Evolutionary conservation across 1,140 invertebrate species (phyloP), one percentile per base, ranked within the genome.

Genomic region (Diorhabda carinulata): DNA sequence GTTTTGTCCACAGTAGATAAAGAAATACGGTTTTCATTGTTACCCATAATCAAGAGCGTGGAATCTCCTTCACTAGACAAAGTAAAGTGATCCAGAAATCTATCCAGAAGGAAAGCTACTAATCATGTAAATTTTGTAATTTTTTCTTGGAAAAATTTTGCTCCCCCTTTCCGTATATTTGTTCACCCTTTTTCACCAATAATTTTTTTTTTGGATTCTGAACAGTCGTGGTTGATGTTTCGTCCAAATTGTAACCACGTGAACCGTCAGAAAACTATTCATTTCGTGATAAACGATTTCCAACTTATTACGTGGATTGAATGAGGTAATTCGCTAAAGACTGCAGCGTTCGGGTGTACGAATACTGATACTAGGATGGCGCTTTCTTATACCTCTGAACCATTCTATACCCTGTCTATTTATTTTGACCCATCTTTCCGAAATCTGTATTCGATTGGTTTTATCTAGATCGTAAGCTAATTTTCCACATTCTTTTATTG

Each of bases 171-270:
- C 77, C 80, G 41, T 80, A 85, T 78, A 77, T 85, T 79, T 63
- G 78, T 79, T 56, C 69, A 59, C 43, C 83, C 82, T 76, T 74
- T 79, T 64, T 68, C 72, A 56, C 82, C 78, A 42, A 86, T 72
- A 44, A 84, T 76, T 63, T 77, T 80, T 40, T 52, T 52, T 52
- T 69, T 44, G n/a, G 80, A 77, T 69, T 61, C 10, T 69, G 68
- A 5, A 85, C 83, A 7, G 82, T 84, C 47, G 80, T 80, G 45
- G 83, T 70, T 40, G 82, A 83, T 4, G 81, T 84, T 73, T 85
- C 84, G 75, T 85, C 83, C 43, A 64, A 43, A 56, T 64, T 64
- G 9, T 43, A 47, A 60, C 64, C 52, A 2, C 67, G 8, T 59
- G 57, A 59, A 59, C 9, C 57, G 10, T 59, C 10, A 59, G 57